phyloP scores from a whole-genome alignment of 2,797 vertebrate species.

The Bradypodion pumilum region DNA sequence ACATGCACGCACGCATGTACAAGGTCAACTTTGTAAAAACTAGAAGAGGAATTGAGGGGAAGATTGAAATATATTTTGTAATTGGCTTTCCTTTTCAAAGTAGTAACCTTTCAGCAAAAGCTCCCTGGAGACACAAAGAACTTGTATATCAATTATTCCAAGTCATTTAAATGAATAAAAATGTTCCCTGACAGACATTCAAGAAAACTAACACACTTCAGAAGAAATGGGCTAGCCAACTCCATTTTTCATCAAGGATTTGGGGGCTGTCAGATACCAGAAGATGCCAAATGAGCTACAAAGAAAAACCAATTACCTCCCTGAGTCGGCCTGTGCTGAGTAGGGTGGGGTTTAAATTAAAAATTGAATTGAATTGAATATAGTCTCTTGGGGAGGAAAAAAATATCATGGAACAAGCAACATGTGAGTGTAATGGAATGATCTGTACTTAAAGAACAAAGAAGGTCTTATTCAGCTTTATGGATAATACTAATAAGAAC shows the following conservation, averaged over 20 bases:
- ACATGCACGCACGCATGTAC: neutral
- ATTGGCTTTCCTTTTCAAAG: slow-evolving; percentile 29
- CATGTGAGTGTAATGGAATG: slow-evolving; percentile 32
- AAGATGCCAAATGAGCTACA: slow-evolving; percentile 30
- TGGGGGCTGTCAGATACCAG: slow-evolving; percentile 12
- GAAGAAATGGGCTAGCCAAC: slow-evolving; percentile 15
- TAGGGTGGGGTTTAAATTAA: no score
- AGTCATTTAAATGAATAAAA: slow-evolving; percentile 38
- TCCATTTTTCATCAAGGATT: slow-evolving; percentile 23
- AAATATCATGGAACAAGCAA: slow-evolving; percentile 19
- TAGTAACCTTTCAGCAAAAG: slow-evolving; percentile 10
- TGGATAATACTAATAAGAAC: slow-evolving; percentile 60
- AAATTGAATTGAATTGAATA: no score
- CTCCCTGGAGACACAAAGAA: slow-evolving; percentile 20
- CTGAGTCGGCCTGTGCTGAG: no score
- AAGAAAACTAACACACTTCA: slow-evolving; percentile 32
- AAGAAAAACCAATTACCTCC: slow-evolving; percentile 36
- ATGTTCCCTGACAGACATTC: slow-evolving; percentile 34
- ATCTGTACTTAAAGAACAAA: slow-evolving; percentile 38
- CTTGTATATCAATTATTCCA: neutral
- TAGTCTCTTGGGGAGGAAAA: slow-evolving; percentile 30
- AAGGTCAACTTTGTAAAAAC: neutral
- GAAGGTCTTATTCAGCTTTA: slow-evolving; percentile 38
- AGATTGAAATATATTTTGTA: neutral
- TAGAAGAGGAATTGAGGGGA: neutral